Evolutionary conservation across 2,797 vertebrate genomes (phyloP).

Genomic region (Antrozous pallidus): DNA sequence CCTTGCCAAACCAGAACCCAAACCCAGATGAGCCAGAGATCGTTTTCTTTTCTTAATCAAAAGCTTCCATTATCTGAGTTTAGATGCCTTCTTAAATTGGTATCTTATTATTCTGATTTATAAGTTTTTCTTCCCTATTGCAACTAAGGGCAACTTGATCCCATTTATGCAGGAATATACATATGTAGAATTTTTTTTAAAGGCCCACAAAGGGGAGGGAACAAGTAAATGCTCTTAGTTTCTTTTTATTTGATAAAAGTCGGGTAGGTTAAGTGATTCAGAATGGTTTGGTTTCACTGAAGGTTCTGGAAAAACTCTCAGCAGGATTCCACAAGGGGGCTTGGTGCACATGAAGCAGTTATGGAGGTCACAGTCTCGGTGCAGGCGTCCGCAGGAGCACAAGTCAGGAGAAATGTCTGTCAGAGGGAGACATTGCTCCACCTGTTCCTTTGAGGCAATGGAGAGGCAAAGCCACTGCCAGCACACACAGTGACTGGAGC

Average conservation of each 20-base stretch:
- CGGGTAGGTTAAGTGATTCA: not conserved
- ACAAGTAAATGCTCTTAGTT: constrained; percentile 45
- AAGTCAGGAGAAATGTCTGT: constrained; percentile 85
- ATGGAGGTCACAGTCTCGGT: constrained; percentile 88
- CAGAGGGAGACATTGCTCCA: constrained; percentile 86
- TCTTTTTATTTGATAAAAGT: not conserved
- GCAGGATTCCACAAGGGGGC: constrained; percentile 95
- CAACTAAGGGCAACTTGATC: constrained; percentile 58
- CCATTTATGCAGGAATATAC: constrained; percentile 51
- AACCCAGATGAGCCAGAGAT: not conserved
- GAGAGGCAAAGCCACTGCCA: constrained; percentile 89
- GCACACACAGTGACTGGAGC: constrained; percentile 87
- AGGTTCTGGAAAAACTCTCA: constrained; percentile 83
- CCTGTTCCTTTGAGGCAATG: constrained; percentile 84
- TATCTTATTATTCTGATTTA: constrained; percentile 24
- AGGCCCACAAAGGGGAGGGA: constrained; percentile 39
- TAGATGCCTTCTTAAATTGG: constrained; percentile 66
- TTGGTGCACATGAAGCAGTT: constrained; percentile 91
- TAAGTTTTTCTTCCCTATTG: constrained; percentile 51
- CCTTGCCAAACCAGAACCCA: constrained; percentile 49
- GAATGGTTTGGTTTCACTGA: constrained; percentile 65
- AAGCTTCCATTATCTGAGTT: constrained; percentile 46
- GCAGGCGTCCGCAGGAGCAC: constrained; percentile 86
- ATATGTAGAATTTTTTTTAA: not conserved
- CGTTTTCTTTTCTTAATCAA: constrained; percentile 15